Base-by-base conservation (phyloP, 2,888 invertebrate genomes). In the Scaptomyza polygonia region DNA sequence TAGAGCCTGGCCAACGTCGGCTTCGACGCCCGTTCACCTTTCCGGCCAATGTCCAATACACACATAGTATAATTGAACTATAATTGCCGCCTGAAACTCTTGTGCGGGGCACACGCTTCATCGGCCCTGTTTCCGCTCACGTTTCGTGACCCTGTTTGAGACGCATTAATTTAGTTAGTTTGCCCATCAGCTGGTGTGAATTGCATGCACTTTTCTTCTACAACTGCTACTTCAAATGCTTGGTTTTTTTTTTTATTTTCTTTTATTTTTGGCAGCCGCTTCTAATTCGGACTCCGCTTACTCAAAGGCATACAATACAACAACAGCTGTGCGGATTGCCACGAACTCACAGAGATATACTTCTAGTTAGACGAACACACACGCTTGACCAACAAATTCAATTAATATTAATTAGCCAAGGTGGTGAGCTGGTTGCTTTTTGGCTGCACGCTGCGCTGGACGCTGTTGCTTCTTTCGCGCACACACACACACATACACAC, bases 331-430 rank as follows among this genome's bases (percentile, higher is more conserved):
- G 59, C 47, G 59, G 72, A 68, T 76, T 87, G 65, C 81, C 87
- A 84, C 86, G 77, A 57, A 52, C 45, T 48, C 36, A 16, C 45
- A 16, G 39, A 25, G 55, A 51, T 27, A n/a, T n/a, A n/a, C n/a
- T n/a, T n/a, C n/a, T n/a, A 54, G 30, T 55, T 44, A 48, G 55
- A 18, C 54, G n/a, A n/a, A 21, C 57, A 53, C 40, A 51, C 44
- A 62, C 30, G 79, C 75, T 69, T 70, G 82, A 64, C 75, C 86
- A 72, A 67, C 64, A 70, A 82, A 83, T 88, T 78, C 88, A 88
- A 83, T 83, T 83, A 83, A 83, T 83, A 88, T 86, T 83, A 83
- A 83, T 83, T 83, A 83, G 82, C 86, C 86, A 88, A 88, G 82
- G 82, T 83, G 82, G 58, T 67, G 68, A 83, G 84, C 84, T 67